Evolutionary conservation across 2,113 vertebrate genomes (phyloP).

Genomic region (Hippocampus zosterae): DNA sequence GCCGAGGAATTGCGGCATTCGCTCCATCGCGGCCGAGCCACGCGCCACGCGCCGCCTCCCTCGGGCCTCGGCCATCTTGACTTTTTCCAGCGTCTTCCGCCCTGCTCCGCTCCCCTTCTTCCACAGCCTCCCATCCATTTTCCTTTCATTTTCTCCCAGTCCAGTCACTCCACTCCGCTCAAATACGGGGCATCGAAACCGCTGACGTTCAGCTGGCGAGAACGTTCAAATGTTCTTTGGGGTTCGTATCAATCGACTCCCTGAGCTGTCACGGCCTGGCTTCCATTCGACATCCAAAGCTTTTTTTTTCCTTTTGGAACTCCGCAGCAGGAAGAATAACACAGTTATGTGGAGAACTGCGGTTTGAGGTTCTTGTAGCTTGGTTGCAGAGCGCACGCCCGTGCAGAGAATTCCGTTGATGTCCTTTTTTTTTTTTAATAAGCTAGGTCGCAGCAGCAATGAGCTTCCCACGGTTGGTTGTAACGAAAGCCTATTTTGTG

Average conservation of each 20-base stretch:
- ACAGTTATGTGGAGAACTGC: conserved; percentile 14
- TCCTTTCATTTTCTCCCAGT: conserved; percentile 46
- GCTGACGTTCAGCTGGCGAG: no score
- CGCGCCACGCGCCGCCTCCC: conserved; percentile 53
- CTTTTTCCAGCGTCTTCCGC: conserved; percentile 45
- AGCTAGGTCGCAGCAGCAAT: no score
- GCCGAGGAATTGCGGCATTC: conserved; percentile 15
- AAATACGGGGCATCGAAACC: conserved; percentile 22
- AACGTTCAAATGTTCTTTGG: neutral
- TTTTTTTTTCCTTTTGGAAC: neutral
- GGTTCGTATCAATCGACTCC: neutral
- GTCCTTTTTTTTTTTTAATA: no score
- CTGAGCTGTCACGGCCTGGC: neutral
- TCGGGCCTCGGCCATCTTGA: conserved; percentile 31
- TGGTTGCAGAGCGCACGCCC: conserved; percentile 21
- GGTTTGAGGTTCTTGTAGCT: conserved; percentile 28
- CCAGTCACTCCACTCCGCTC: conserved; percentile 39
- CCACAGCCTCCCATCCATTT: conserved; percentile 45
- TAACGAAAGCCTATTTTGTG: no score
- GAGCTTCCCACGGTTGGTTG: no score
- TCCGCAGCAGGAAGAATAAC: neutral
- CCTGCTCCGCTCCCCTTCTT: conserved; percentile 18
- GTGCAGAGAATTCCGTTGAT: conserved; percentile 4
- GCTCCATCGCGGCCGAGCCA: conserved; percentile 57
- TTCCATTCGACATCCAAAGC: neutral